Percentiles rank a stretch among this genome's conserved stretches.
These are phyloP conservation scores for Ophion ventricosus DNA, from an alignment of 2,888 invertebrate genomes.

Conservation along the genomic window DNA sequence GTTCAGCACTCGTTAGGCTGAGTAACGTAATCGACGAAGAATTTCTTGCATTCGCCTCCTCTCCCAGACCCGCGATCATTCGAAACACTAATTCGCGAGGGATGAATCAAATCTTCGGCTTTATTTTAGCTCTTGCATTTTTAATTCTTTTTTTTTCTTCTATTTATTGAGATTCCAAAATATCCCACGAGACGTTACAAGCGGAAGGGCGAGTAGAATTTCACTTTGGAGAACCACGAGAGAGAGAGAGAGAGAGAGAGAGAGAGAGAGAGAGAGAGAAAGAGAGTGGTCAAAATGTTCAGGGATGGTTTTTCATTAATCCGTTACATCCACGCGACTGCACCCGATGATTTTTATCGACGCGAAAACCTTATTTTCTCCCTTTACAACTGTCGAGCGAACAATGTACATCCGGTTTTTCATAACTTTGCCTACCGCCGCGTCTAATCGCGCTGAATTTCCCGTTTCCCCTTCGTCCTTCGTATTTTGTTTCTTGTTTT, in stretches of 20 bases:
- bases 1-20: constrained; percentile 1
- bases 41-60: neutral
- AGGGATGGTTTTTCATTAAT: too few relatives aligned
- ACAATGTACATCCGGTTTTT: neutral
- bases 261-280: too few relatives aligned
- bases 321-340: neutral
- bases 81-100: constrained; percentile 49
- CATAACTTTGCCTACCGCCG: neutral
- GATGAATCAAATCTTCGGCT: too few relatives aligned
- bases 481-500: constrained; percentile 4
- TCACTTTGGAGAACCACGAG: constrained; percentile 17
- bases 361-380: neutral
- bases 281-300: too few relatives aligned
- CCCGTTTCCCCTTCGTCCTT: neutral
- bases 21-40: neutral
- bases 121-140: neutral
- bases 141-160: neutral
- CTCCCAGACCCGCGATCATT: neutral
- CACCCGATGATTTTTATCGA: neutral
- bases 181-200: neutral
- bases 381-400: neutral
- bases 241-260: neutral
- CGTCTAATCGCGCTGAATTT: neutral
- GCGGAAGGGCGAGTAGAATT: constrained; percentile 10
- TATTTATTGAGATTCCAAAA: neutral